Conservation (phyloP, 2,888 invertebrate genomes). For the Dasysyrphus tricinctus region DNA sequence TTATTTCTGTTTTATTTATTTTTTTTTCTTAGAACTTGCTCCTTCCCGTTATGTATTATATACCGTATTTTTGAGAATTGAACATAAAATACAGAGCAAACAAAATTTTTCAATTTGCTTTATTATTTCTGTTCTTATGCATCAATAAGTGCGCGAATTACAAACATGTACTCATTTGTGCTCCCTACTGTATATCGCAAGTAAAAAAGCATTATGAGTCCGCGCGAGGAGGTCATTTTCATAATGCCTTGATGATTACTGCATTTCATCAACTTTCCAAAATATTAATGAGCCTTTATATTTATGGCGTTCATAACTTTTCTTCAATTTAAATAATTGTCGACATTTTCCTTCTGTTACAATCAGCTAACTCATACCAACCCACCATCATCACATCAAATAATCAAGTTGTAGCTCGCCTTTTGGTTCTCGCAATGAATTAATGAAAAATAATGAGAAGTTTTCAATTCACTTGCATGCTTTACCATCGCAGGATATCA, state of each 20-base stretch:
- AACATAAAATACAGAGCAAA: too few species aligned
- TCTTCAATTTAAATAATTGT: conserved; percentile 58
- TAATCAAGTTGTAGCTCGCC: conserved; percentile 4
- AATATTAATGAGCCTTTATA: conserved; percentile 56
- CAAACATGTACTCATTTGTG: too few species aligned
- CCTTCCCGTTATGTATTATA: too few species aligned
- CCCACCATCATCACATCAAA: background rate
- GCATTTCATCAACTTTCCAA: background rate
- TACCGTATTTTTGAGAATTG: too few species aligned
- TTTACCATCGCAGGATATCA: conserved; percentile 52
- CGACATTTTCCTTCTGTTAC: conserved; percentile 18
- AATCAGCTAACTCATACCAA: background rate
- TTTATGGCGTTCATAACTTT: conserved; percentile 59
- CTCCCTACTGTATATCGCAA: too few species aligned
- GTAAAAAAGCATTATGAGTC: too few species aligned
- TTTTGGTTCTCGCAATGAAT: conserved; percentile 50
- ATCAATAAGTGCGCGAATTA: too few species aligned
- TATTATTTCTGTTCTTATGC: too few species aligned
- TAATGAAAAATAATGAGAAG: conserved; percentile 74
- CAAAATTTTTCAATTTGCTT: too few species aligned
- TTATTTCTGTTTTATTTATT: too few species aligned
- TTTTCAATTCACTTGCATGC: conserved; percentile 70
- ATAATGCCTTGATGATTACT: conserved; percentile 6
- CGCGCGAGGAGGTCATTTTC: conserved; percentile 15
- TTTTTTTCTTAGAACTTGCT: too few species aligned